Evolutionary conservation across 2,888 invertebrate genomes (phyloP), one percentile per base, ranked within the genome.

Genomic region (Torymus aiolomorphi): DNA sequence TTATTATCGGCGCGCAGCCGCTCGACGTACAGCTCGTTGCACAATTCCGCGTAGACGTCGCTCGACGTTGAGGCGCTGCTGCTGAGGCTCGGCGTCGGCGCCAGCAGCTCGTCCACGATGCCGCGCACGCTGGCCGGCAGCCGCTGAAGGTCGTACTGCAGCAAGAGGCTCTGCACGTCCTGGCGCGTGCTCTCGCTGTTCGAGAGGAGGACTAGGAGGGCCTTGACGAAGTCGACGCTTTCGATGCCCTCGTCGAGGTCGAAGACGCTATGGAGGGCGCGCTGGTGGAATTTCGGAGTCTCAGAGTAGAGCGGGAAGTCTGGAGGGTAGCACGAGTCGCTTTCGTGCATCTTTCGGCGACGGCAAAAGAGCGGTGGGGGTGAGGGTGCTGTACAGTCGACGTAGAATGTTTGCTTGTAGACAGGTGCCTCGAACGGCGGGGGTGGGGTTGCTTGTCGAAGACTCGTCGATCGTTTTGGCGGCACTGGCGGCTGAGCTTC

Each of bases 31-130:
- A 71, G 51, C 49, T 67, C 77, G 57, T 80, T 76, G 76, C 73
- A 72, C 31, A 69, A 52, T 51, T 69, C 73, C 11, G 20, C 51
- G 66, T 62, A 63, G 51, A 24, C 59, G n/a, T 75, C 75, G 65
- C 82, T 82, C 20, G 66, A 70, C 13, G 73, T 79, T 52, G 83
- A 83, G 54, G 67, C 76, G 63, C 66, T 72, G 63, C 66, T 72
- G 52, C 80, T 76, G 18, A 69, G 20, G 42, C 69, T 71, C 1
- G 65, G 61, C 10, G 76, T 69, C 10, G 83, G 82, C 62, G 83
- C 80, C 83, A 83, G 82, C 57, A 85, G 72, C 57, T 83, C 83
- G 54, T 84, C 82, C 63, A 85, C 57, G 56, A 84, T 82, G 51
- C 72, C 62, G 4, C 83, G 80, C 11, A 85, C 83, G 59, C 82